Conservation (phyloP, 2,797 vertebrate genomes). For the Fringilla coelebs region DNA sequence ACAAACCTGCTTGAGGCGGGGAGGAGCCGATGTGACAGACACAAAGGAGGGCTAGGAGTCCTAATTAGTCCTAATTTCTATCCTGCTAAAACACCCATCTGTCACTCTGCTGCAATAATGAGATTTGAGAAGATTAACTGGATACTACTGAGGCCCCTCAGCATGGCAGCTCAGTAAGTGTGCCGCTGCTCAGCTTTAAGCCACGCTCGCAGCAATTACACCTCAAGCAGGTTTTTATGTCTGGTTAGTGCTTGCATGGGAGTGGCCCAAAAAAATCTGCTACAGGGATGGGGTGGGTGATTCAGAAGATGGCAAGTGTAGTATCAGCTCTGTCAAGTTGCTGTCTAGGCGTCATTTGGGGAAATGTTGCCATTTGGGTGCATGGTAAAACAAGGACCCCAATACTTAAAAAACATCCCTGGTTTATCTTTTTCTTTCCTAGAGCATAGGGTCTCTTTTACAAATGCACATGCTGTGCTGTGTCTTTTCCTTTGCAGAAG, state of each 20-base stretch:
- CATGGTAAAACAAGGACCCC: neutral
- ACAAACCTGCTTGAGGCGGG: neutral
- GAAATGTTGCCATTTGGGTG: neutral
- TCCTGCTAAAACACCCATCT: conserved; percentile 42
- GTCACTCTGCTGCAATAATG: conserved; percentile 35
- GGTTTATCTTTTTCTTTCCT: neutral
- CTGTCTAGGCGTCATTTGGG: neutral
- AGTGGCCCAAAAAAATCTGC: neutral
- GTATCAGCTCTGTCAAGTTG: neutral
- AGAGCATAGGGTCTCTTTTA: neutral
- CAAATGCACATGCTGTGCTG: neutral
- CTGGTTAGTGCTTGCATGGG: neutral
- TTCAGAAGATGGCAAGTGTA: neutral
- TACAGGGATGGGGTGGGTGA: neutral
- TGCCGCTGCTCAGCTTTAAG: neutral
- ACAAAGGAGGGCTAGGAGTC: neutral
- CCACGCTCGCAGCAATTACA: neutral
- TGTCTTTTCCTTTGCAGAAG: neutral
- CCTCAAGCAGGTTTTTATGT: neutral
- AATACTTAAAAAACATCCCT: neutral
- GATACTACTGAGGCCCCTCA: neutral
- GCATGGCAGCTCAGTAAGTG: neutral
- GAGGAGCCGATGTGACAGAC: neutral
- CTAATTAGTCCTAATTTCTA: conserved; percentile 50
- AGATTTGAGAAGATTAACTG: conserved; percentile 55